Conservation (phyloP, 64 coral and sea anemone species). For the Pachyseris speciosa region DNA sequence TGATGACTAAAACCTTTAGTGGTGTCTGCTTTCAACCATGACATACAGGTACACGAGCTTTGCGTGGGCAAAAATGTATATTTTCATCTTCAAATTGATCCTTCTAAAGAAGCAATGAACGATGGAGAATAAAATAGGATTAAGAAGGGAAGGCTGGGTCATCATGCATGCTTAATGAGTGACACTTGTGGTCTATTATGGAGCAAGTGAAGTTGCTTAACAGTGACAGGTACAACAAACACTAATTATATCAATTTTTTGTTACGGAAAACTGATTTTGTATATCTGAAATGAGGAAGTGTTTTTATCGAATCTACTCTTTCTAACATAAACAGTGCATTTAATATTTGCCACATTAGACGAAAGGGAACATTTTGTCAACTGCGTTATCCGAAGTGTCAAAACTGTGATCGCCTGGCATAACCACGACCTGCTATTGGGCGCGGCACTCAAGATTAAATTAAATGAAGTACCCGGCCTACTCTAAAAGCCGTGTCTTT, state of each 20-base stretch:
- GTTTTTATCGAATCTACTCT: too few species aligned
- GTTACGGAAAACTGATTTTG: not conserved
- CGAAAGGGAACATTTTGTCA: too few species aligned
- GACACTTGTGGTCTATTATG: constrained; percentile 11
- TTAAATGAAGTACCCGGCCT: not conserved
- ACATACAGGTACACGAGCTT: too few species aligned
- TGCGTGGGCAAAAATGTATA: not conserved
- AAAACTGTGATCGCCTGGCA: not conserved
- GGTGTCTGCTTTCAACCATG: too few species aligned
- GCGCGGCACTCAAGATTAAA: not conserved
- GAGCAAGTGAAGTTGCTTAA: not conserved
- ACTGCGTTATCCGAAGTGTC: too few species aligned
- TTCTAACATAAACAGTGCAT: too few species aligned
- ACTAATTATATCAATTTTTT: not conserved
- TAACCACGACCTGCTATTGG: constrained; percentile 1
- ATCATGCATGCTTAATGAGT: constrained; percentile 41
- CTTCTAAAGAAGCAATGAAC: not conserved
- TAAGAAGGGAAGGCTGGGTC: not conserved
- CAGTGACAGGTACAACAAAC: not conserved
- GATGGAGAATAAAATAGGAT: not conserved
- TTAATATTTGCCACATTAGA: too few species aligned
- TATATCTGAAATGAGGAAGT: not conserved
- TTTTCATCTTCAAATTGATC: not conserved
- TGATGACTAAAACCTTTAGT: too few species aligned
- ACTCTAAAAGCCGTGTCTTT: not conserved